Evolutionary conservation across 1,140 invertebrate species (phyloP).

Genomic region (Rhagoletis zephyria): DNA sequence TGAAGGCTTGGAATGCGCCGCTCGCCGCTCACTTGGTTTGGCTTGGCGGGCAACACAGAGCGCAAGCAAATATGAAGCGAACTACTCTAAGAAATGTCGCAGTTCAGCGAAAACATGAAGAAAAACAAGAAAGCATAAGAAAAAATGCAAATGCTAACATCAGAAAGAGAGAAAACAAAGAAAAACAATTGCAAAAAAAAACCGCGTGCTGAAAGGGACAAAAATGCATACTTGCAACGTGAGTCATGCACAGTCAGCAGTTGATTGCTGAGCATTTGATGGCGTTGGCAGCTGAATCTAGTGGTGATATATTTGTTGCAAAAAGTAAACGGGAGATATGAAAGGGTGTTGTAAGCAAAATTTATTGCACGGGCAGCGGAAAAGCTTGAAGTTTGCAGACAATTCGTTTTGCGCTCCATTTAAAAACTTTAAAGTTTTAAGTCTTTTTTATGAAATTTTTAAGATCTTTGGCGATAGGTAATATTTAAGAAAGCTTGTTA

Average conservation of each 20-base stretch:
- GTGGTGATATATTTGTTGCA: slow-evolving; percentile 38
- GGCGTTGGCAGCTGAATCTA: slow-evolving; percentile 7
- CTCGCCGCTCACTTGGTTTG: background rate
- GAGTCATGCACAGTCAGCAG: slow-evolving; percentile 42
- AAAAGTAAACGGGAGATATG: slow-evolving; percentile 7
- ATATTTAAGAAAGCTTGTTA: too few species aligned
- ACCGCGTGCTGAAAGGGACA: slow-evolving; percentile 14
- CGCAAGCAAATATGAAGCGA: background rate
- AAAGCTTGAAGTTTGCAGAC: background rate
- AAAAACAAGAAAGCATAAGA: background rate
- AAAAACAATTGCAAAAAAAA: background rate
- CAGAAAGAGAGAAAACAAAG: background rate
- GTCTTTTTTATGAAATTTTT: too few species aligned
- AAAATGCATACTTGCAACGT: slow-evolving; percentile 26
- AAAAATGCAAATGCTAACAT: slow-evolving; percentile 12
- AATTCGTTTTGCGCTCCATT: too few species aligned
- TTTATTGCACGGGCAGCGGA: background rate
- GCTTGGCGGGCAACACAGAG: background rate
- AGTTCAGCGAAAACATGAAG: background rate
- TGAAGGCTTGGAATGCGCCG: slow-evolving; percentile 27
- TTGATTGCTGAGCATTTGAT: slow-evolving; percentile 39
- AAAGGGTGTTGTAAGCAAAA: background rate
- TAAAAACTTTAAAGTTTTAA: too few species aligned
- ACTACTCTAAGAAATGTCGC: slow-evolving; percentile 23
- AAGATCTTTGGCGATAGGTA: too few species aligned